Conservation (phyloP, 2,888 invertebrate species). For the Drosophila glabriapex region DNA sequence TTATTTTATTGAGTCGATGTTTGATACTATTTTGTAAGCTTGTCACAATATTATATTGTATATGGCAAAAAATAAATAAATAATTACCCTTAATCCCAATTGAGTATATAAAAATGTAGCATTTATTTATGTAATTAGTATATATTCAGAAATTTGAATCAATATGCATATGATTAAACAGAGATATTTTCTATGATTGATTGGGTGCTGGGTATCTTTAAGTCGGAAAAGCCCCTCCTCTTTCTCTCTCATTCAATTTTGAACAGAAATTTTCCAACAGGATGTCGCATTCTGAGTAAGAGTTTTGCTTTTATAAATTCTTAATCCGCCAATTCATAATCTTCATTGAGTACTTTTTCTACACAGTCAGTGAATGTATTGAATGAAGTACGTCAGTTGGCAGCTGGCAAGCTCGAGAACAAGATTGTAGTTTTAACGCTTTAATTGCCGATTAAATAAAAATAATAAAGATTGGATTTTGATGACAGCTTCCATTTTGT, state of each 20-base stretch:
- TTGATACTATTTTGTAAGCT: not conserved
- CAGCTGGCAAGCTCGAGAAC: constrained; percentile 3
- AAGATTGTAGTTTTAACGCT: not conserved
- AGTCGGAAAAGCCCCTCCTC: not conserved
- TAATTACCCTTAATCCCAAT: not conserved
- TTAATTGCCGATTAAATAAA: not conserved
- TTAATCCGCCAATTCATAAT: not conserved
- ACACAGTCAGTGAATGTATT: not conserved
- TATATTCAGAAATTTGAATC: not conserved
- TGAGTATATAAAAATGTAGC: not conserved
- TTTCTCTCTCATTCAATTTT: not conserved
- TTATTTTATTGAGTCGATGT: not conserved
- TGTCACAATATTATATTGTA: not conserved
- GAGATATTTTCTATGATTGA: not conserved
- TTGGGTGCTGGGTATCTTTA: not conserved
- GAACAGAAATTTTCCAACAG: constrained; percentile 1
- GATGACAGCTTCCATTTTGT: not conserved
- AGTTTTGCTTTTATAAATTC: not conserved
- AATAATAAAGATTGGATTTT: not conserved
- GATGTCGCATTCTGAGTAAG: not conserved
- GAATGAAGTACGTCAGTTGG: not conserved
- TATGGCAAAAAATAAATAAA: not conserved
- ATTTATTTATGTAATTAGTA: not conserved
- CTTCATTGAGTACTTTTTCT: constrained; percentile 15
- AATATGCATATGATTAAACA: not conserved